phyloP scores from a whole-genome alignment of 1,140 invertebrate species.

The Eciton burchellii region DNA sequence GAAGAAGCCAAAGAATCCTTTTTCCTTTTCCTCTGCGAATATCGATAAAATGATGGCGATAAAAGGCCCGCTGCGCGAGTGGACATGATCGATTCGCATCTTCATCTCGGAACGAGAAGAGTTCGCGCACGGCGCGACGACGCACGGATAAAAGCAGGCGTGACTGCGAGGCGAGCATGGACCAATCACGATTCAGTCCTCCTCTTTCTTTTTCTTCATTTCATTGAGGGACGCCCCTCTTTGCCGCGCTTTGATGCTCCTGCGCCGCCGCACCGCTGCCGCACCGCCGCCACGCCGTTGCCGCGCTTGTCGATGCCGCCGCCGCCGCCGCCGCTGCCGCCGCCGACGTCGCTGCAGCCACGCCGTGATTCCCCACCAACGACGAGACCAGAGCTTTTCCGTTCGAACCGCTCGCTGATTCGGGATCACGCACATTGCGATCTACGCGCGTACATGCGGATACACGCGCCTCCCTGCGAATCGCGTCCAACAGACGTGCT shows the following conservation, averaged over 20 bases:
- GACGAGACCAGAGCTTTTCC: neutral
- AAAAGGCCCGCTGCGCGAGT: conserved; percentile 3
- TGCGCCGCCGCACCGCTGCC: conserved; percentile 64
- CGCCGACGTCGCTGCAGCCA: conserved; percentile 49
- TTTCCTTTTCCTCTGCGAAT: conserved; percentile 12
- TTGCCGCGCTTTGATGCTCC: conserved; percentile 34
- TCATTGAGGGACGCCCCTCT: conserved; percentile 65
- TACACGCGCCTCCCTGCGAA: conserved; percentile 64
- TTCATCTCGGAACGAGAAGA: conserved; percentile 25
- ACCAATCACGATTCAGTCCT: conserved; percentile 79
- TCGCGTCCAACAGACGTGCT: conserved; percentile 63
- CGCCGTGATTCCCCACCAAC: conserved; percentile 75
- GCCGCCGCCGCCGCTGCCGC: conserved; percentile 50
- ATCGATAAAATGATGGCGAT: conserved; percentile 3
- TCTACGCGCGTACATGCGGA: conserved; percentile 56
- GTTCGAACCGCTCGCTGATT: conserved; percentile 71
- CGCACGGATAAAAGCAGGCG: conserved; percentile 77
- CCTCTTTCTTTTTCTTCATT: conserved; percentile 66
- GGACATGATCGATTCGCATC: conserved; percentile 43
- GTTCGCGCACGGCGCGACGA: conserved; percentile 10
- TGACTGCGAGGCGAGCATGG: conserved; percentile 73
- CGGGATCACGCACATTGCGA: conserved; percentile 76
- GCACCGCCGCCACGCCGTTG: conserved; percentile 47
- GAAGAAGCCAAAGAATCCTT: conserved; percentile 22
- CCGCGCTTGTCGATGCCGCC: conserved; percentile 42